phyloP scores from a whole-genome alignment of 1,140 invertebrate genomes.

The Bicyclus anynana region DNA sequence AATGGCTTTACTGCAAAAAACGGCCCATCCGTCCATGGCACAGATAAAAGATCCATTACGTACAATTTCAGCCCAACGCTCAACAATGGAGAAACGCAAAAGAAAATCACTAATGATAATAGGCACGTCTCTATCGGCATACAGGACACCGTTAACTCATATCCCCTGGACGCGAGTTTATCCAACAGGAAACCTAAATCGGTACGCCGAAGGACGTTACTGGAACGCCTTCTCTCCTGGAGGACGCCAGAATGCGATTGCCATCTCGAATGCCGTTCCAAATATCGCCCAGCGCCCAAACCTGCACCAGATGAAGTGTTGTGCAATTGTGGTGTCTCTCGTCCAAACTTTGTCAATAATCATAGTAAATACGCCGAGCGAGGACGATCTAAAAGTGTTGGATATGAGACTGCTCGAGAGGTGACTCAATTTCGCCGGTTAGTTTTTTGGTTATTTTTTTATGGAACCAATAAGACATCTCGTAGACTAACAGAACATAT shows the following conservation, averaged over 20 bases:
- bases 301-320: conserved; percentile 41
- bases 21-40: conserved; percentile 28
- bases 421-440: conserved; percentile 70
- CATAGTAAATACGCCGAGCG: conserved; percentile 49
- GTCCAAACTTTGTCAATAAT: conserved; percentile 33
- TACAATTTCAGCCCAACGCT: conserved; percentile 37
- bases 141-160: conserved; percentile 41
- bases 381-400: conserved; percentile 69
- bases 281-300: conserved; percentile 31
- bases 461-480: too few relatives aligned
- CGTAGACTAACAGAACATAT: too few relatives aligned
- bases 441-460: conserved; percentile 44
- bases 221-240: conserved; percentile 66
- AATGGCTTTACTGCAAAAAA: conserved; percentile 54
- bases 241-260: conserved; percentile 60
- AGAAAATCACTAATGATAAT: conserved; percentile 56
- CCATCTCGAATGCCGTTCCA: conserved; percentile 39
- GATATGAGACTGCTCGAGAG: conserved; percentile 65
- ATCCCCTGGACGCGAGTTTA: conserved; percentile 40
- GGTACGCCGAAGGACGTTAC: conserved; percentile 46
- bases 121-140: conserved; percentile 32
- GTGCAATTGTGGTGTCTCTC: conserved; percentile 56
- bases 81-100: conserved; percentile 42
- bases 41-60: conserved; percentile 40
- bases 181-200: conserved; percentile 37